Evolutionary conservation across 2,888 invertebrate genomes (phyloP).

Genomic region (Xanthia togata): DNA sequence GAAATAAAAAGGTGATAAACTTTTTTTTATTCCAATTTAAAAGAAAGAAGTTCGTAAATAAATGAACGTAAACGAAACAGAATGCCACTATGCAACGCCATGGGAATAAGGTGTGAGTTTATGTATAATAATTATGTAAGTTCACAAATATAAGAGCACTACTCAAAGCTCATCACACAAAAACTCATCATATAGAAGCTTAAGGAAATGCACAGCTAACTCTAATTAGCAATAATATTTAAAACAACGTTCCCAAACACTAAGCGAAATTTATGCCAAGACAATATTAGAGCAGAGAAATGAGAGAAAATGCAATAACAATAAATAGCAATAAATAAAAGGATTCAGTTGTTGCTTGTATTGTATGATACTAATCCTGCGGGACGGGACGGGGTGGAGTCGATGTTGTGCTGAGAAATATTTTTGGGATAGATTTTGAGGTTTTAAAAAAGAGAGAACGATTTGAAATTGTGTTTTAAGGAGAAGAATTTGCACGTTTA

Average conservation of each 20-base stretch:
- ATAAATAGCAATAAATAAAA: slow-evolving; percentile 91
- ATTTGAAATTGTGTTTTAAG: not conserved
- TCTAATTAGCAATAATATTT: slow-evolving; percentile 88
- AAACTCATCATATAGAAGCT: slow-evolving; percentile 76
- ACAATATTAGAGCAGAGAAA: slow-evolving; percentile 89
- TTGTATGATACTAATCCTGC: slow-evolving; percentile 90
- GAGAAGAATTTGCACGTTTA: not conserved
- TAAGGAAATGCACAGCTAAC: slow-evolving; percentile 68
- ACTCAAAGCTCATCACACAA: slow-evolving; percentile 48
- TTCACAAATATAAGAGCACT: not conserved
- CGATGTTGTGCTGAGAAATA: slow-evolving; percentile 50
- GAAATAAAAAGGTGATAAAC: not conserved
- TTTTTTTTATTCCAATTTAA: too few species aligned
- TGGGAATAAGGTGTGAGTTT: too few species aligned
- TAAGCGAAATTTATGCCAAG: slow-evolving; percentile 89
- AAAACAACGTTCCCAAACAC: slow-evolving; percentile 83
- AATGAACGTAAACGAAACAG: too few species aligned
- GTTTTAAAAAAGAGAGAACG: not conserved
- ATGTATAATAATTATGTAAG: not conserved
- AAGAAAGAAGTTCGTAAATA: too few species aligned
- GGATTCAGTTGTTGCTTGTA: slow-evolving; percentile 91
- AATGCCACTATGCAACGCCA: too few species aligned
- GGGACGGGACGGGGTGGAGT: slow-evolving; percentile 75
- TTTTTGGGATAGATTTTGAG: slow-evolving; percentile 25
- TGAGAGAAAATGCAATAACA: slow-evolving; percentile 90